These are phyloP conservation scores for Leucozona laternaria DNA, from an alignment of 2,888 invertebrate species.

Conservation along the genomic window DNA sequence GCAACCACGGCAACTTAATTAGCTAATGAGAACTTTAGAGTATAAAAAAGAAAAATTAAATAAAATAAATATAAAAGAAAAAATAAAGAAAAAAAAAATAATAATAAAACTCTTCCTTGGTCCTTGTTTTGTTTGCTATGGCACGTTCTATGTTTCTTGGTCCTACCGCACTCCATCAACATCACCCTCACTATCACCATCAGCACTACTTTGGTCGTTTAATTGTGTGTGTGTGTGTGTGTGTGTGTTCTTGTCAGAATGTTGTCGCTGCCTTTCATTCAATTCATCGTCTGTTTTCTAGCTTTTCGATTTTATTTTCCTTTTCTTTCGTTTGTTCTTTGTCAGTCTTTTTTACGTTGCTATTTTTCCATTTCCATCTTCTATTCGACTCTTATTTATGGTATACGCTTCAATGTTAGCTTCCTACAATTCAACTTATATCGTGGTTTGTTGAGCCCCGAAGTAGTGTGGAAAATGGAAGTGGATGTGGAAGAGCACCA, in stretches of 20 bases:
- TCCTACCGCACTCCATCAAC: conserved; percentile 19
- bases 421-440: conserved; percentile 37
- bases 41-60: conserved; percentile 32
- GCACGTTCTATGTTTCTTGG: conserved; percentile 27
- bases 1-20: conserved; percentile 72
- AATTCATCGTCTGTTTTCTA: conserved; percentile 58
- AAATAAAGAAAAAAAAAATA: conserved; percentile 16
- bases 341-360: neutral
- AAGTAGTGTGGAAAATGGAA: neutral
- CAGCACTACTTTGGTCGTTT: conserved; percentile 14
- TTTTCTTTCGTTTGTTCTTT: conserved; percentile 3
- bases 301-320: conserved; percentile 16
- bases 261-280: conserved; percentile 58
- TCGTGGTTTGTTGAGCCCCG: neutral
- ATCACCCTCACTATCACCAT: conserved; percentile 29
- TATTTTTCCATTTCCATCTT: conserved; percentile 11
- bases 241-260: conserved; percentile 48
- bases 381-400: conserved; percentile 64
- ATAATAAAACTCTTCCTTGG: conserved; percentile 22
- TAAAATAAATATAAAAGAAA: neutral
- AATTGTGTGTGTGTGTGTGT: conserved; percentile 26
- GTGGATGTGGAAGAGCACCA: conserved; percentile 9
- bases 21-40: conserved; percentile 70
- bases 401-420: conserved; percentile 50
- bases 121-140: conserved; percentile 18